Evolutionary conservation across 2,888 invertebrate species (phyloP), one percentile per base, ranked within the genome.

Genomic region (Trachelus iudaicus): DNA sequence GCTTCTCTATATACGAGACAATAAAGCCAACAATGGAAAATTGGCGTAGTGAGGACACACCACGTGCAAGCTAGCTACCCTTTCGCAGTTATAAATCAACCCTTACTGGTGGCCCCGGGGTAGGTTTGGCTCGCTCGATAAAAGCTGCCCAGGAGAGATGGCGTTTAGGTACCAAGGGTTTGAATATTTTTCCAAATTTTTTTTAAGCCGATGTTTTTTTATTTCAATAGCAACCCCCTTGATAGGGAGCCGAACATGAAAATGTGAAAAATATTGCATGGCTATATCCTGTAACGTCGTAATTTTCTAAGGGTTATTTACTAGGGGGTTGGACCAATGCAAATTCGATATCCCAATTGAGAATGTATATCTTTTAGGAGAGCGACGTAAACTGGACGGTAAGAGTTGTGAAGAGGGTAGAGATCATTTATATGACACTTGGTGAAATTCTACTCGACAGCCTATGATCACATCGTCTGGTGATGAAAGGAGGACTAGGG

Each of bases 51-150:
- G 56, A 56, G 56, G 56, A 56, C 56, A 23, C 9, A 9, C 56
- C 56, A 56, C 56, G 56, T 56, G 56, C 23, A 56, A 23, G 23
- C 23, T 56, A 56, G 56, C 56, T 23, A 56, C 56, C 56, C 23
- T 56, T 23, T 56, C 56, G 34, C 30, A 74, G 75, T 37, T 40
- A 71, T 77, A 77, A 77, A 77, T 77, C 77, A 77, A 75, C 71
- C 15, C 34, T 34, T 23, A 23, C 71, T 15, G 71, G 13, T 31
- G 33, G 31, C 34, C 34, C 71, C 15, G 34, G 69, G 71, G 12
- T 71, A 12, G 71, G 13, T 71, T 71, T 12, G 74, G 68, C 73
- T 30, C 77, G 77, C 77, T 77, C 77, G 77, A 77, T 77, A 77
- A 77, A 77, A 75, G 68, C 69, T 77, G 37, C 74, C 74, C 69